Evolutionary conservation across 2,113 vertebrate genomes (phyloP).

Genomic region (Albula glossodonta): DNA sequence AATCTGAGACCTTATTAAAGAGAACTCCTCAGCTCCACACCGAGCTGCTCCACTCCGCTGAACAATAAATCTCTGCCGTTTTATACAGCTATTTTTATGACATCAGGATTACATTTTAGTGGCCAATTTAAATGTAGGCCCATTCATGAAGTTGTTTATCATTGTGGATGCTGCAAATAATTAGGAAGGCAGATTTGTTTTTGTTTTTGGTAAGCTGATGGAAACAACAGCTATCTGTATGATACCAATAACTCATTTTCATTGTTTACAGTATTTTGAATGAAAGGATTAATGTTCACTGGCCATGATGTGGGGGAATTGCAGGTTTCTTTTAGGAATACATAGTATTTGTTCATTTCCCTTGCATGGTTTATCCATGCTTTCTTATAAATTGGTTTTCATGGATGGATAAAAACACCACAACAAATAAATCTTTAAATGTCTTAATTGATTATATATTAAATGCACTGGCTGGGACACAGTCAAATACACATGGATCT

Average conservation of each 20-base stretch:
- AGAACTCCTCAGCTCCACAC: constrained; percentile 11
- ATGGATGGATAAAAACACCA: not conserved
- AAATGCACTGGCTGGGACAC: too few relatives aligned
- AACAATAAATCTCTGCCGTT: constrained; percentile 31
- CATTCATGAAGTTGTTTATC: constrained; percentile 42
- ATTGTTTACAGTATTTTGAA: constrained; percentile 41
- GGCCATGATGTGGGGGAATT: not conserved
- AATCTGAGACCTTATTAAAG: constrained; percentile 16
- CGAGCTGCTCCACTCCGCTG: constrained; percentile 19
- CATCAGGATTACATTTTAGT: constrained; percentile 30
- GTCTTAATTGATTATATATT: not conserved
- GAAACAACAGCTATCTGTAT: constrained; percentile 33
- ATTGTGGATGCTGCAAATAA: constrained; percentile 37
- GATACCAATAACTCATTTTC: constrained; percentile 30
- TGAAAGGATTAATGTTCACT: constrained; percentile 31
- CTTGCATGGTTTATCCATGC: not conserved
- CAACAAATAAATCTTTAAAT: not conserved
- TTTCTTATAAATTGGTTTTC: not conserved
- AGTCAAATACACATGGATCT: too few relatives aligned
- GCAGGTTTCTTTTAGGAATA: constrained; percentile 27
- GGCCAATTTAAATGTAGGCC: constrained; percentile 33
- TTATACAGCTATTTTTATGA: constrained; percentile 31
- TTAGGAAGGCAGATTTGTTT: constrained; percentile 36
- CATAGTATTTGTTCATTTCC: constrained; percentile 10
- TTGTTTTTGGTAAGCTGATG: constrained; percentile 34